Conservation (phyloP, 2,888 invertebrate species). For the Nephrocerus scutellatus region DNA sequence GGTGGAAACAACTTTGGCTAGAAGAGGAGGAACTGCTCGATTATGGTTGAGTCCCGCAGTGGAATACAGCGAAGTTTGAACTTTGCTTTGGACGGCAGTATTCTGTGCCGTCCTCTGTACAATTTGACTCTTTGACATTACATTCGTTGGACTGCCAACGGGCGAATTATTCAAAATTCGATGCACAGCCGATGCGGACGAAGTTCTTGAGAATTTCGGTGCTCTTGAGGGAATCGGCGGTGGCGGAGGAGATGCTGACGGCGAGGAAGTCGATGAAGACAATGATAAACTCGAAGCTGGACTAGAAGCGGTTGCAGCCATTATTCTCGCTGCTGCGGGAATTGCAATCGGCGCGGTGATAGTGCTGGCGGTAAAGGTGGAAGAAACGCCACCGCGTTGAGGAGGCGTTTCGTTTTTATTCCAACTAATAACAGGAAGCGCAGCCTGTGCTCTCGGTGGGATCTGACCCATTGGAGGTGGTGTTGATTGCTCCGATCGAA, state of each 20-base stretch:
- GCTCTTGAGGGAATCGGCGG: slow-evolving; percentile 42
- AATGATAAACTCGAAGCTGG: slow-evolving; percentile 41
- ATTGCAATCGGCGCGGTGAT: slow-evolving; percentile 29
- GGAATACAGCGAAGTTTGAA: neutral
- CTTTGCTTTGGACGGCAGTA: neutral
- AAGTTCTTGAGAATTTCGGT: slow-evolving; percentile 31
- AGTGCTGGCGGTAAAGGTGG: too few species aligned
- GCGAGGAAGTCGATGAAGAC: slow-evolving; percentile 42
- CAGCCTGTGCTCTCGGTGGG: slow-evolving; percentile 34
- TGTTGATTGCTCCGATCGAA: too few species aligned
- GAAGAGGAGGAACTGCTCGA: neutral
- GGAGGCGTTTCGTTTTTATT: too few species aligned
- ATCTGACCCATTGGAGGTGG: slow-evolving; percentile 37
- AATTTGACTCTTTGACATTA: too few species aligned
- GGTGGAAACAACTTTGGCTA: neutral
- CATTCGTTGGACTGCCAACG: slow-evolving; percentile 8
- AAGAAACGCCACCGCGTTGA: slow-evolving; percentile 32
- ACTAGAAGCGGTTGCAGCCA: slow-evolving; percentile 32
- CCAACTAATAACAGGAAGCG: too few species aligned
- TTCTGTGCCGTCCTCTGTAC: too few species aligned
- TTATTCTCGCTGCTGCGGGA: slow-evolving; percentile 33
- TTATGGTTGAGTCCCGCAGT: neutral
- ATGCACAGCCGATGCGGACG: slow-evolving; percentile 23
- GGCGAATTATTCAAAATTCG: slow-evolving; percentile 23
- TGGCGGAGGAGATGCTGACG: slow-evolving; percentile 41